A percentile compares a stretch with the other conserved stretches of the same genome.
Conservation (phyloP, 2,888 invertebrate genomes). For the Andrena bucephala region DNA sequence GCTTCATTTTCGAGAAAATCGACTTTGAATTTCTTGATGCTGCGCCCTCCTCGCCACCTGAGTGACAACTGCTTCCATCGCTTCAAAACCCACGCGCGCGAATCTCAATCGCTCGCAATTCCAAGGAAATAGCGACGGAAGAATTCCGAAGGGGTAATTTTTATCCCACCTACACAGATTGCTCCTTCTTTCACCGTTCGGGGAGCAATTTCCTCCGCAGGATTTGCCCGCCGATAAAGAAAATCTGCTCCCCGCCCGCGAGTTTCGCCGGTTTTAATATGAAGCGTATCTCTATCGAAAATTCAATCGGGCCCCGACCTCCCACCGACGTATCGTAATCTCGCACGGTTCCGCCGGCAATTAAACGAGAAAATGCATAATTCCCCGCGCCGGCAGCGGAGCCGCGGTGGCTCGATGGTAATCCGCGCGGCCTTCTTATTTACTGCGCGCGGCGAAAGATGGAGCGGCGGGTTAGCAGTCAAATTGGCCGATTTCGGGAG, state of each 20-base stretch:
- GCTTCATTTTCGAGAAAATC: no score
- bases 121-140: no score
- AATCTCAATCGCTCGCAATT: no score
- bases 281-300: constrained; percentile 15
- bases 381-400: neutral
- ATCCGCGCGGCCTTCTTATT: constrained; percentile 36
- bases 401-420: neutral
- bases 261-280: constrained; percentile 29
- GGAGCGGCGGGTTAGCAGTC: constrained; percentile 4
- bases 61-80: no score
- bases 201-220: constrained; percentile 23
- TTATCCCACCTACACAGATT: no score
- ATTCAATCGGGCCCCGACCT: constrained; percentile 18
- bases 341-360: constrained; percentile 11
- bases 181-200: neutral
- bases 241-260: constrained; percentile 22
- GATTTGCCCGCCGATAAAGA: constrained; percentile 27
- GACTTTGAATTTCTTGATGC: no score
- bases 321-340: constrained; percentile 6
- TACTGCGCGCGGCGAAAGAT: constrained; percentile 1
- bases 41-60: no score
- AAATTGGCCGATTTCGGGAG: constrained; percentile 60
- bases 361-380: constrained; percentile 32
- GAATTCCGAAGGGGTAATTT: no score
- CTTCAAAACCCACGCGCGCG: no score